Evolutionary conservation across 2,888 invertebrate species (phyloP).

Genomic region (Lamproptera curius): DNA sequence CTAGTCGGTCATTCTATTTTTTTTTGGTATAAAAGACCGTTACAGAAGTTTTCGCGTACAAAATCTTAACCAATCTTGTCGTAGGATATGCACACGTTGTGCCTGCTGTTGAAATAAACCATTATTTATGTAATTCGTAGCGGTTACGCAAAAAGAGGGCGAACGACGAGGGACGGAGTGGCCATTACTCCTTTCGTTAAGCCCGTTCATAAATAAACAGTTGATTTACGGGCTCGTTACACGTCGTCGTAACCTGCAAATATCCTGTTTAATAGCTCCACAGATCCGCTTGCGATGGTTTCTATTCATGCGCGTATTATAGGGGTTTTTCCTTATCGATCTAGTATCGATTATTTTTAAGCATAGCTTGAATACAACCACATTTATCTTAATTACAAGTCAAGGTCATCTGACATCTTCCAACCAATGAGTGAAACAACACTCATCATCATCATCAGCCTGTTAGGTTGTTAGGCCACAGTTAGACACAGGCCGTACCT

Average conservation of each 20-base stretch:
- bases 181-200: conserved; percentile 14
- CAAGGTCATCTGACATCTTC: no score
- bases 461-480: no score
- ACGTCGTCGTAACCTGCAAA: conserved; percentile 16
- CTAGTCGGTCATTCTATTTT: no score
- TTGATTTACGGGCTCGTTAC: conserved; percentile 17
- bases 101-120: conserved; percentile 5
- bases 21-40: no score
- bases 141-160: conserved; percentile 14
- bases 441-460: no score
- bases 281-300: conserved; percentile 13
- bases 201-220: conserved; percentile 14
- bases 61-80: no score
- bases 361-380: no score
- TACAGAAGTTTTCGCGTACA: no score
- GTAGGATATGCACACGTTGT: neutral
- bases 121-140: conserved; percentile 13
- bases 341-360: neutral
- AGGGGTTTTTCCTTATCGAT: neutral
- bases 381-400: no score
- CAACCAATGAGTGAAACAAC: no score
- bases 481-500: no score
- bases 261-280: conserved; percentile 15
- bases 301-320: neutral
- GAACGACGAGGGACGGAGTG: conserved; percentile 3